phyloP scores from a whole-genome alignment of 2,113 vertebrate genomes.

The Asarcornis scutulata region DNA sequence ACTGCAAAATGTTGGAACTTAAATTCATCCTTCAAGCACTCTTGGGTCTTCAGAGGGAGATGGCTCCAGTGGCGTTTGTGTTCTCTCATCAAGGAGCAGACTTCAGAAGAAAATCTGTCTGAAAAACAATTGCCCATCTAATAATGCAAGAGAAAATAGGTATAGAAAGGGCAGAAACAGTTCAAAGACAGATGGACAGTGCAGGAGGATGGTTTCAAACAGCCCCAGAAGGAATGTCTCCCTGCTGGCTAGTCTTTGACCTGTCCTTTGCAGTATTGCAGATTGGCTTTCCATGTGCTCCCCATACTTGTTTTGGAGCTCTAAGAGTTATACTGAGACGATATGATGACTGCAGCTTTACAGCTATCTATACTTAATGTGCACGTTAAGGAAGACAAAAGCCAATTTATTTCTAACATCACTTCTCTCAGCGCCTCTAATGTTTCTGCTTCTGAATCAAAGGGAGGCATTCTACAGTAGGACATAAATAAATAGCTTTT shows the following conservation, averaged over 20 bases:
- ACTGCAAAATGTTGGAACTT: not conserved
- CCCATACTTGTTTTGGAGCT: not conserved
- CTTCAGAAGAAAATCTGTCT: not conserved
- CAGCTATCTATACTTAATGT: not conserved
- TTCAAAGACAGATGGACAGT: not conserved
- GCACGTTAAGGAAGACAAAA: constrained; percentile 17
- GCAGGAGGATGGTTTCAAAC: not conserved
- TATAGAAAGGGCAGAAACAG: not conserved
- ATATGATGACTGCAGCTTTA: not conserved
- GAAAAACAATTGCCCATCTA: not conserved
- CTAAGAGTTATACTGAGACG: not conserved
- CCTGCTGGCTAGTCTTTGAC: not conserved
- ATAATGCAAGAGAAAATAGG: not conserved
- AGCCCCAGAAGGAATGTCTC: too few species aligned
- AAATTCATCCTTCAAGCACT: not conserved
- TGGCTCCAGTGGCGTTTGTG: not conserved
- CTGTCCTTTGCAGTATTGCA: not conserved
- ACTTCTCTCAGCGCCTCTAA: not conserved
- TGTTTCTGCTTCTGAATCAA: constrained; percentile 29
- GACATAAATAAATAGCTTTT: constrained; percentile 57
- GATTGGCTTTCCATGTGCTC: not conserved
- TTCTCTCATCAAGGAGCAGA: not conserved
- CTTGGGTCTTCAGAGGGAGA: not conserved
- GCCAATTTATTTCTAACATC: constrained; percentile 26
- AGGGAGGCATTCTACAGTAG: constrained; percentile 38